Conservation (phyloP, 2,888 invertebrate species). For the Brachypterus glaber region DNA sequence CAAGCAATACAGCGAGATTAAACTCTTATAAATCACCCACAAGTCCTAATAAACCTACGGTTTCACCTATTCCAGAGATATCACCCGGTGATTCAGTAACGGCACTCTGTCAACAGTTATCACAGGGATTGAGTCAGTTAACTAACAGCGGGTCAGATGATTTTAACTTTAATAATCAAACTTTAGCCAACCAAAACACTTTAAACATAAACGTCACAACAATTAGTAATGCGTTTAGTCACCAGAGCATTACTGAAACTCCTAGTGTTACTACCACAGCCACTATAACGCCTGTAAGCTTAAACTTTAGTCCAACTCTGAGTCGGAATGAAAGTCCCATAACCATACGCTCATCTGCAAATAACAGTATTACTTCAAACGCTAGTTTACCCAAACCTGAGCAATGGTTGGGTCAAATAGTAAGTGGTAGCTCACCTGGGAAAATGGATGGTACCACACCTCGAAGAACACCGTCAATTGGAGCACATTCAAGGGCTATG, state of each 20-base stretch:
- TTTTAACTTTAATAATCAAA: conserved; percentile 49
- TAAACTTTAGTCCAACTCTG: conserved; percentile 27
- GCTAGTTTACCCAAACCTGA: conserved; percentile 62
- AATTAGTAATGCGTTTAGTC: conserved; percentile 33
- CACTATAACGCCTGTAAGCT: conserved; percentile 27
- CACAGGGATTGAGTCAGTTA: conserved; percentile 55
- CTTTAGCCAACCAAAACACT: conserved; percentile 48
- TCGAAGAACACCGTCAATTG: conserved; percentile 46
- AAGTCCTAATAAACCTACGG: conserved; percentile 41
- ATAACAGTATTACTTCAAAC: conserved; percentile 22
- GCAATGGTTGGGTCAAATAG: conserved; percentile 72
- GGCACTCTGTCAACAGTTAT: conserved; percentile 69
- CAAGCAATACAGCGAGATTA: conserved; percentile 83
- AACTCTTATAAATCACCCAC: conserved; percentile 38
- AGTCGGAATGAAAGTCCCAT: conserved; percentile 15
- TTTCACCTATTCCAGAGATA: conserved; percentile 70
- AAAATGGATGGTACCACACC: conserved; percentile 40
- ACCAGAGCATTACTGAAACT: conserved; percentile 29
- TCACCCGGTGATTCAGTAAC: conserved; percentile 59
- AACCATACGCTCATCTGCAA: conserved; percentile 15
- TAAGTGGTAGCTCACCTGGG: conserved; percentile 45
- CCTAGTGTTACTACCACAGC: conserved; percentile 24
- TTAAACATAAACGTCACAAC: conserved; percentile 35
- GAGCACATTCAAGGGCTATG: conserved; percentile 44
- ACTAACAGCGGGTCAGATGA: conserved; percentile 50